phyloP scores from a whole-genome alignment of 2,113 vertebrate species.

The Falcunculus frontatus region DNA sequence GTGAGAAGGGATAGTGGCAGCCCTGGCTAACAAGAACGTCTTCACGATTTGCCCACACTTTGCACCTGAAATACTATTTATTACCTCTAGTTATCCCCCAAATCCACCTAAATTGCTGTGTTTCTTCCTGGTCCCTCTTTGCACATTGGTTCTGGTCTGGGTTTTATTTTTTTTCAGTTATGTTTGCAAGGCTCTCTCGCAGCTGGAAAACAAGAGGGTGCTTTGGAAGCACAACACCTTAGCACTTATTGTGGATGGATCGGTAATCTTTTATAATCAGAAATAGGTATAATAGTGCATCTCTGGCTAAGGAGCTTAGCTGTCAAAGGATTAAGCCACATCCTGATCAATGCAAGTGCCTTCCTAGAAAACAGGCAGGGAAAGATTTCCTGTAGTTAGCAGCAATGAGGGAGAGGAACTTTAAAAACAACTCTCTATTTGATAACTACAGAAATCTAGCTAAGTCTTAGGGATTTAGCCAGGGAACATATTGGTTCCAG shows the following conservation, averaged over 20 bases:
- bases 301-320: slow-evolving; percentile 21
- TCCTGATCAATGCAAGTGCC: slow-evolving; percentile 62
- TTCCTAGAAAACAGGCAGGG: slow-evolving; percentile 77
- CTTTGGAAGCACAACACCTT: neutral
- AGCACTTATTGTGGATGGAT: neutral
- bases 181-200: neutral
- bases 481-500: slow-evolving; percentile 85
- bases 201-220: neutral
- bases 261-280: neutral
- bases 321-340: slow-evolving; percentile 56
- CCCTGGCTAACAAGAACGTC: neutral
- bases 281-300: slow-evolving; percentile 39
- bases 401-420: slow-evolving; percentile 70
- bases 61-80: neutral
- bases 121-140: neutral
- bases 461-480: slow-evolving; percentile 83
- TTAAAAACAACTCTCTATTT: slow-evolving; percentile 78
- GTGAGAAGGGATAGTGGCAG: neutral
- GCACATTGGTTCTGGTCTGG: neutral
- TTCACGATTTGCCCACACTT: neutral
- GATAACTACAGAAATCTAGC: slow-evolving; percentile 83
- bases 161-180: neutral
- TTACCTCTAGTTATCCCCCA: neutral
- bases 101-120: neutral
- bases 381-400: slow-evolving; percentile 77